Percentiles rank a stretch among this genome's conserved stretches.
phyloP scores from a whole-genome alignment of 2,888 invertebrate species.

The Drosophila barbarae region DNA sequence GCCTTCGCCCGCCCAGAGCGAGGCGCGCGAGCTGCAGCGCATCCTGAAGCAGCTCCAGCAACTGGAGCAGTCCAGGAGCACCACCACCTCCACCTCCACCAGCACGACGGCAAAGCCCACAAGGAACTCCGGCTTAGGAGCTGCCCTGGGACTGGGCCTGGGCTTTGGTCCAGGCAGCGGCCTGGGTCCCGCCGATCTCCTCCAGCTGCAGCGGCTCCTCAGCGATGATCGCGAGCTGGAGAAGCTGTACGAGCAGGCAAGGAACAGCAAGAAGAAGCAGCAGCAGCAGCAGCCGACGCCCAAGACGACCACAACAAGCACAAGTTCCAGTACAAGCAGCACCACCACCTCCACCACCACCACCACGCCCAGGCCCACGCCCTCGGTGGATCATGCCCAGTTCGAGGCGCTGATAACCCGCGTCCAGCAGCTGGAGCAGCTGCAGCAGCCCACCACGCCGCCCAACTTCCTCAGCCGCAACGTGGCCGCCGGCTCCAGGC shows the following conservation, averaged over 20 bases:
- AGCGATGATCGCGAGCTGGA: conserved; percentile 79
- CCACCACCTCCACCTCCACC: conserved; percentile 14
- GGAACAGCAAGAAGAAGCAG: conserved; percentile 54
- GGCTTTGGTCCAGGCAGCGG: conserved; percentile 12
- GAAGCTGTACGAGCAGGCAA: conserved; percentile 75
- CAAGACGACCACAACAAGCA: conserved; percentile 35
- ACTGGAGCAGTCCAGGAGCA: conserved; percentile 57
- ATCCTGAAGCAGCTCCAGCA: conserved; percentile 67
- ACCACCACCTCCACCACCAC: conserved; percentile 48
- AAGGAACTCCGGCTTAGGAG: conserved; percentile 2
- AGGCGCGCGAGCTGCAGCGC: conserved; percentile 63
- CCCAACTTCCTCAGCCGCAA: conserved; percentile 72
- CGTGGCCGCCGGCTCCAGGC: conserved; percentile 49
- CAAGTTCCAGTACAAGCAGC: conserved; percentile 30
- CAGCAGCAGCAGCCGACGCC: conserved; percentile 23
- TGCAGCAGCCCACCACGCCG: conserved; percentile 59
- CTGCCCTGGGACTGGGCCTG: conserved; percentile 17
- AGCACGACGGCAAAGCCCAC: conserved; percentile 28
- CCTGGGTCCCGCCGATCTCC: conserved; percentile 78
- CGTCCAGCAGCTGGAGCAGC: conserved; percentile 77
- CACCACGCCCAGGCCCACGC: conserved; percentile 55
- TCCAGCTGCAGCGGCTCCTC: conserved; percentile 80
- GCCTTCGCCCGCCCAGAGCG: conserved; percentile 28
- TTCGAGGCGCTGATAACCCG: conserved; percentile 80
- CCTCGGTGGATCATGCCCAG: conserved; percentile 80